Base-by-base conservation (phyloP, 2,113 vertebrate species). In the Channa argus region DNA sequence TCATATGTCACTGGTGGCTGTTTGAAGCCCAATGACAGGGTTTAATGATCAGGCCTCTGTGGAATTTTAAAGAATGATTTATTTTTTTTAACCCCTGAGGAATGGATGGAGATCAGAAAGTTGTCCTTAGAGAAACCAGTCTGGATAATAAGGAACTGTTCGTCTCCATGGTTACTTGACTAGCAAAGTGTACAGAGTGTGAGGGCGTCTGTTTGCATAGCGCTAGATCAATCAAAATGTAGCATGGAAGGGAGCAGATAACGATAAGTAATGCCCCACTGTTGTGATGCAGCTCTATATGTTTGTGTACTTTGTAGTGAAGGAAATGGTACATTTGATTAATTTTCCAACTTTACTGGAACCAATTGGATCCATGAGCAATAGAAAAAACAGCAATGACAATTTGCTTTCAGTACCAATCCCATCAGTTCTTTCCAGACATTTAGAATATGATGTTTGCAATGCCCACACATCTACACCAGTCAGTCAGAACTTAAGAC, bases 151-250 rank as follows among this genome's bases (percentile, higher is more conserved):
- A 87, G 79, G 59, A 77, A 39, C 65, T 69, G 64, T 66, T 70
- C 14, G 79, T 86, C 70, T 64, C 83, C 76, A 85, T 83, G 85
- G 85, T 81, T 45, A 90, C 86, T 41, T 47, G 51, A 73, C 66
- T 66, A 72, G 62, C 34, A 74, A 67, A 83, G 54, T 81, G 66
- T 68, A 37, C 47, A 46, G 59, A 62, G 50, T 39, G 51, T 6
- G 65, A 51, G 77, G 38, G 81, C 38, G 77, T 62, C 11, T 24
- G 41, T 81, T 81, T 81, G 56, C 60, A 58, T 68, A n/a, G 73
- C 53, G 46, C 67, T 24, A 24, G 53, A 78, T 80, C 8, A 3
- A 84, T 82, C 58, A 74, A 14, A 63, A 59, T 36, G 15, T 41
- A 43, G 36, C 39, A 49, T 8, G 13, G 61, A 69, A 51, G 33